These are phyloP conservation scores for Batillaria attramentaria DNA, from an alignment of 1,140 invertebrate species.

Conservation along the genomic window DNA sequence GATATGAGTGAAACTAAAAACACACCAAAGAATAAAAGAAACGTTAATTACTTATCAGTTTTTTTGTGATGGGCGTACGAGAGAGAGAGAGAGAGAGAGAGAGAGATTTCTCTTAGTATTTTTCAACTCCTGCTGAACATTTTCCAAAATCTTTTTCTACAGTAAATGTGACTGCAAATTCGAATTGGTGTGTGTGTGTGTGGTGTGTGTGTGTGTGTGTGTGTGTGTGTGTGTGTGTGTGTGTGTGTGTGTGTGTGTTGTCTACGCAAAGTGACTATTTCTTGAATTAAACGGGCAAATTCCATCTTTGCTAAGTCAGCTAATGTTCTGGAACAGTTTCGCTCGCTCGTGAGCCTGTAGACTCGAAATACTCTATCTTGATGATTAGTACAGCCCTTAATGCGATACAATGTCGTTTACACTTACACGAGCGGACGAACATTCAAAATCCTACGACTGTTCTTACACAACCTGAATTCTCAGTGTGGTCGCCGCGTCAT, in stretches of 20 bases:
- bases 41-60: neutral
- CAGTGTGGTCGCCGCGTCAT: no score
- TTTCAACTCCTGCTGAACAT: neutral
- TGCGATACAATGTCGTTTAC: no score
- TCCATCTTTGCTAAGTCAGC: neutral
- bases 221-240: slow-evolving; percentile 14
- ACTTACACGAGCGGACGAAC: no score
- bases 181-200: neutral
- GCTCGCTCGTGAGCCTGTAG: neutral
- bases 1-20: neutral
- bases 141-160: neutral
- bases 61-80: neutral
- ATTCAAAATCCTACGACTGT: no score
- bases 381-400: no score
- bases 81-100: neutral
- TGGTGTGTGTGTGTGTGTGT: slow-evolving; percentile 13
- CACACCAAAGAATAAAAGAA: neutral
- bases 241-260: slow-evolving; percentile 13
- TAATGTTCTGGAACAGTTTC: neutral
- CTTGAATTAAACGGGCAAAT: neutral
- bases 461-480: no score
- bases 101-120: neutral
- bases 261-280: neutral
- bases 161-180: neutral
- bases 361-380: neutral